These are phyloP conservation scores for Varecia variegata DNA, from an alignment of 2,797 vertebrate species.

Conservation along the genomic window DNA sequence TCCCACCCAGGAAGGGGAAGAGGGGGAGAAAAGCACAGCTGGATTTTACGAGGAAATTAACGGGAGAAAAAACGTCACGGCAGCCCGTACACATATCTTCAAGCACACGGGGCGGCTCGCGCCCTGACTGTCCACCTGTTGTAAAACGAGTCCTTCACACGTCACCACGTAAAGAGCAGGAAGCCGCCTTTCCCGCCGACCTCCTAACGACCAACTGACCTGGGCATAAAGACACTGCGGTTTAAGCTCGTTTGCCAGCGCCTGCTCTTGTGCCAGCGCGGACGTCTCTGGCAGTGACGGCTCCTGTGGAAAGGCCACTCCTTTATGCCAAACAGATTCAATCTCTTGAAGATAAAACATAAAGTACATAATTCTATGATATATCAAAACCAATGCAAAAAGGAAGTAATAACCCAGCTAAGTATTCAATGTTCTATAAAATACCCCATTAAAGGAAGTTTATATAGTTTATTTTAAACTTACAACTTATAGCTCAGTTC, in stretches of 20 bases:
- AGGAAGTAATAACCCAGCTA: not conserved
- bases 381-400: not conserved
- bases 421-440: not conserved
- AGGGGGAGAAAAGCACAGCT: not conserved
- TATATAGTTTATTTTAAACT: not conserved
- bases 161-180: not conserved
- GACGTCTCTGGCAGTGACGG: not conserved
- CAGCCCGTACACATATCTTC: rapidly evolving
- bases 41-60: not conserved
- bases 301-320: not conserved
- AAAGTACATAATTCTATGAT: not conserved
- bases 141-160: rapidly evolving
- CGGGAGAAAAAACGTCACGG: not conserved
- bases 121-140: no score
- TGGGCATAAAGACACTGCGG: not conserved
- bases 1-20: not conserved
- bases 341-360: not conserved
- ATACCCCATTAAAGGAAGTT: not conserved
- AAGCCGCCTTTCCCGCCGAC: no score
- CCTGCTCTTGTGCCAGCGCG: not conserved
- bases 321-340: not conserved
- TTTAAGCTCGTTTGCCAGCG: not conserved
- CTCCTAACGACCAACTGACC: not conserved
- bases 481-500: not conserved
- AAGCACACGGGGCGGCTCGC: not conserved